Conservation (phyloP, 2,888 invertebrate species). For the Melanotus villosus region DNA sequence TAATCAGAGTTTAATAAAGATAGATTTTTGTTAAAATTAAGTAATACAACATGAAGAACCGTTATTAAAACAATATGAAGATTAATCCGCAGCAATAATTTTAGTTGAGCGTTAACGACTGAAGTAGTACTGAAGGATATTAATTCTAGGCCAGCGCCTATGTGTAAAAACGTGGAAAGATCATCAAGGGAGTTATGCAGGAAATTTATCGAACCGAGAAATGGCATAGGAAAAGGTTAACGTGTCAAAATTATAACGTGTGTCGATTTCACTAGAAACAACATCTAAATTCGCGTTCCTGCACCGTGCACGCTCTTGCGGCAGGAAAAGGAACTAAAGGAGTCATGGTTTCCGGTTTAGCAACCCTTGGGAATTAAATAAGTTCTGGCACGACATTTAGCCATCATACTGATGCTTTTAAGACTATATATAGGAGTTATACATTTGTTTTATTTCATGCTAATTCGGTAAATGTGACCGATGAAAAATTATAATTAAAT, state of each 20-base stretch:
- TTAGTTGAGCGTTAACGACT: too few species aligned
- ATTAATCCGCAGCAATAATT: too few species aligned
- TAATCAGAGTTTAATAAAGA: too few species aligned
- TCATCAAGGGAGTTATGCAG: not conserved
- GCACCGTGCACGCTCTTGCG: constrained; percentile 54
- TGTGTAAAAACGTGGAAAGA: not conserved
- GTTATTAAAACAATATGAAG: too few species aligned
- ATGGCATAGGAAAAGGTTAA: not conserved
- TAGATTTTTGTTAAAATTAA: too few species aligned
- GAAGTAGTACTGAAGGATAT: too few species aligned
- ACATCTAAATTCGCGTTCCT: constrained; percentile 43
- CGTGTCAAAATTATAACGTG: constrained; percentile 24
- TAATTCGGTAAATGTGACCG: constrained; percentile 10
- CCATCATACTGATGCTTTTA: constrained; percentile 55
- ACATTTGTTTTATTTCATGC: constrained; percentile 41
- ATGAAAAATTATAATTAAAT: constrained; percentile 27
- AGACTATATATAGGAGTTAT: constrained; percentile 18
- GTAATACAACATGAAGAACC: too few species aligned
- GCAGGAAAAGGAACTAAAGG: constrained; percentile 65
- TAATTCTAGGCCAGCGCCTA: not conserved
- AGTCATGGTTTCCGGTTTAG: constrained; percentile 65
- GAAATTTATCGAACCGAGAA: constrained; percentile 6
- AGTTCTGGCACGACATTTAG: constrained; percentile 57
- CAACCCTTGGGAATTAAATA: constrained; percentile 59
- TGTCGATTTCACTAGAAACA: constrained; percentile 31